Base-by-base conservation (phyloP, 2,113 vertebrate genomes). In the Serinus canaria region DNA sequence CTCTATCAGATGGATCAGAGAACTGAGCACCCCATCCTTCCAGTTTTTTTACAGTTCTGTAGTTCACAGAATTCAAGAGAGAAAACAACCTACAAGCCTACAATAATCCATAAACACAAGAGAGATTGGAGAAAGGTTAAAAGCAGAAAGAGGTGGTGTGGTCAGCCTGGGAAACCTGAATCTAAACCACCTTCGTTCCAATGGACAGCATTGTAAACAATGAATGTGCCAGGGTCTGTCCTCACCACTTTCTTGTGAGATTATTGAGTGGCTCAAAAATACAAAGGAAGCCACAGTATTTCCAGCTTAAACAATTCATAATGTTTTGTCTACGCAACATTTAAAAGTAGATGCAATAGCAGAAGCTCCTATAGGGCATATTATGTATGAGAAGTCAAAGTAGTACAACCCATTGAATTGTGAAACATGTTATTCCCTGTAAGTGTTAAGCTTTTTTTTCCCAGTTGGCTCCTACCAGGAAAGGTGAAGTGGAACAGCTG, bases 401-500 rank as follows among this genome's bases (percentile, higher is more conserved):
- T 12, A 72, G 78, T 81, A 72, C 92, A 92, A 93, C 43, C 37
- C 91, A 91, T 91, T 80, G 89, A 93, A 94, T 96, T 95, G 90
- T 92, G 92, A 91, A 95, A 93, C 84, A 84, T 76, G 84, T 93
- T 95, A 89, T 94, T 96, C 94, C 67, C 59, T 83, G 59, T 80
- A 95, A 97, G 87, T 89, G 85, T 96, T 93, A 97, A 97, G 81
- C 67, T 91, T 67, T 92, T 91, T 94, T 93, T 94, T 92, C 82
- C 78, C 85, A 0, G 64, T 85, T 93, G 94, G 84, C 83, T 96
- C 95, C 95, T 97, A 95, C 92, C 68, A 96, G 89, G 92, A 95
- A 97, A 97, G 96, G 97, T 96, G 96, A 97, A 97, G 95, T 94
- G 89, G 94, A 97, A 96, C 92, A 94, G 96, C 92, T 96, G 91